Evolutionary conservation across 2,797 vertebrate genomes (phyloP).

Genomic region (Epinephelus malabaricus): DNA sequence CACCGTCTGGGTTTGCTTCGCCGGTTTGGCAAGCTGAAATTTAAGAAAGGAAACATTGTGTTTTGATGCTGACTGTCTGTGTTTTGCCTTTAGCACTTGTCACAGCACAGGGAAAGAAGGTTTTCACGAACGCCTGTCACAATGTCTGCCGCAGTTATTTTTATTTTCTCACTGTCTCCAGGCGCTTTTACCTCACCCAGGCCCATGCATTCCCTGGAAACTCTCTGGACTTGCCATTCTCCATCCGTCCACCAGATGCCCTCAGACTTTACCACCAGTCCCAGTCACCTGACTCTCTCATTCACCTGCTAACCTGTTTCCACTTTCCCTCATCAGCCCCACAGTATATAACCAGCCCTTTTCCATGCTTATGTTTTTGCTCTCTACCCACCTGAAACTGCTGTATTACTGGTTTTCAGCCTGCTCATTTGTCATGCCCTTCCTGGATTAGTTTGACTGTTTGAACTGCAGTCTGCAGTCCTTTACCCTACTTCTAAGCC

Average conservation of each 20-base stretch:
- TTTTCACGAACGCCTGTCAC: not conserved
- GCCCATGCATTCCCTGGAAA: not conserved
- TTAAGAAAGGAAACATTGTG: not conserved
- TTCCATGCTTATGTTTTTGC: not conserved
- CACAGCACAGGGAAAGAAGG: not conserved
- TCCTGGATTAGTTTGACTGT: too few species aligned
- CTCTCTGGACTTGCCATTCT: not conserved
- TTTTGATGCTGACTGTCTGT: not conserved
- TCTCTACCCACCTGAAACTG: too few species aligned
- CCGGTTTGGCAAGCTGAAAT: conserved; percentile 71
- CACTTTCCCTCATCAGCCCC: too few species aligned
- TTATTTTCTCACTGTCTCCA: not conserved
- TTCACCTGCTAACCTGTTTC: too few species aligned
- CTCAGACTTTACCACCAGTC: not conserved
- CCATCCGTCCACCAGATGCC: conserved; percentile 6
- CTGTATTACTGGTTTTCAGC: too few species aligned
- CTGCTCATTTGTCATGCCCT: accelerated
- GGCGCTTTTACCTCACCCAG: too few species aligned
- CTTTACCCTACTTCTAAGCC: too few species aligned
- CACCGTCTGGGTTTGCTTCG: conserved; percentile 50
- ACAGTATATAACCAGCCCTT: not conserved
- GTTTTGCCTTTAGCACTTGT: too few species aligned
- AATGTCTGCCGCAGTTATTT: too few species aligned
- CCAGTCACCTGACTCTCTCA: not conserved
- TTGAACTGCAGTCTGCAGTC: too few species aligned